Evolutionary conservation across 2,113 vertebrate species (phyloP).

Genomic region (Dicerorhinus sumatrensis): DNA sequence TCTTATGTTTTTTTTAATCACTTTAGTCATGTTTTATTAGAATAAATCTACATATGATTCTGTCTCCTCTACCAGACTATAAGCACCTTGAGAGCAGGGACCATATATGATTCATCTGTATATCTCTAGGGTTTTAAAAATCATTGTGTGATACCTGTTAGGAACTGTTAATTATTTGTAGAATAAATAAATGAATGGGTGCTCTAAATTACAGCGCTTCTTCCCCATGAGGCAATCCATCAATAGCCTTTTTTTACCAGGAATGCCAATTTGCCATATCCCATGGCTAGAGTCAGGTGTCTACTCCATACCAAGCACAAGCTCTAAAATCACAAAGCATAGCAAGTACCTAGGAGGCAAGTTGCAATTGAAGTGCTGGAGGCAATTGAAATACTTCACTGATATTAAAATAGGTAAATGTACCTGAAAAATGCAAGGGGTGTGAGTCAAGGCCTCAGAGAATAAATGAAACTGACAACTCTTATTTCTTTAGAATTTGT

Average conservation of each 20-base stretch:
- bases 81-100: not conserved
- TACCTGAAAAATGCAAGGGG: not conserved
- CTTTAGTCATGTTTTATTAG: constrained; percentile 19
- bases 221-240: not conserved
- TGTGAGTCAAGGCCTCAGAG: not conserved
- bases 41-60: not conserved
- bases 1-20: not conserved
- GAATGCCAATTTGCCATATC: not conserved
- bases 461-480: not conserved
- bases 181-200: constrained; percentile 14
- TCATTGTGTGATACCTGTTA: not conserved
- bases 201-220: not conserved
- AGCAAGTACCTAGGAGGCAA: not conserved
- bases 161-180: not conserved
- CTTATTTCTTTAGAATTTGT: not conserved
- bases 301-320: not conserved
- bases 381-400: not conserved
- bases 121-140: constrained; percentile 21
- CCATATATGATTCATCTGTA: not conserved
- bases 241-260: not conserved
- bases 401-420: not conserved
- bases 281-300: not conserved
- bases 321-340: not conserved
- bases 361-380: not conserved
- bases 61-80: not conserved